Evolutionary conservation across 1,140 invertebrate species (phyloP), one percentile per base, ranked within the genome.

Genomic region (Arctopsyche grandis): DNA sequence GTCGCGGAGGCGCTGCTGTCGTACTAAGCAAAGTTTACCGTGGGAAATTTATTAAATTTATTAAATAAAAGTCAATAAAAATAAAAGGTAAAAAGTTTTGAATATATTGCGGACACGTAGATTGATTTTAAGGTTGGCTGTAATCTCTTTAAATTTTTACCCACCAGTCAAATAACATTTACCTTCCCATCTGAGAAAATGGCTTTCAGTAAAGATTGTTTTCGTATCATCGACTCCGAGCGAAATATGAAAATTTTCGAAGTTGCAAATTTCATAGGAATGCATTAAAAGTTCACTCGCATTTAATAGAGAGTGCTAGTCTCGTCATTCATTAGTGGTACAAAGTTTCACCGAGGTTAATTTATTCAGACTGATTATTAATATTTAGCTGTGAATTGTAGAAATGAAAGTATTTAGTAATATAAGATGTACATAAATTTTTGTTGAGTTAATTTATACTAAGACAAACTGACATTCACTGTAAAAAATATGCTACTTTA

Each of bases 101-200:
- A 66, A 66, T 66, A 21, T 26, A 66, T 66, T 66, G 63, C 63
- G 63, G 63, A 66, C 26, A 66, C 63, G 63, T 26, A 66, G 63
- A 66, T 66, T 66, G 63, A 66, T 66, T 52, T 66, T 22, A 66
- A 66, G 63, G 63, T 26, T 66, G 21, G 63, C 63, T 66, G 63
- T 66, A 21, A 66, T 66, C 21, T 66, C 26, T 66, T 66, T 22
- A 1, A 5, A 5, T 66, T 66, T 26, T 66, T 22, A 29, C 63
- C 12, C 16, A 3, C 48, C 29, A 7, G 1, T 38, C 29, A 38
- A 38, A 38, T 7, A 7, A 38, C 29, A 38, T 38, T 38, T 38
- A 1, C 29, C 29, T 38, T 7, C 29, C 7, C 7, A 7, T 7
- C 29, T 52, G 3, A n/a, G 48, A 60, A 60, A 60, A 9, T 16